Conservation (phyloP, 2,888 invertebrate species). For the Dasysyrphus albostriatus region DNA sequence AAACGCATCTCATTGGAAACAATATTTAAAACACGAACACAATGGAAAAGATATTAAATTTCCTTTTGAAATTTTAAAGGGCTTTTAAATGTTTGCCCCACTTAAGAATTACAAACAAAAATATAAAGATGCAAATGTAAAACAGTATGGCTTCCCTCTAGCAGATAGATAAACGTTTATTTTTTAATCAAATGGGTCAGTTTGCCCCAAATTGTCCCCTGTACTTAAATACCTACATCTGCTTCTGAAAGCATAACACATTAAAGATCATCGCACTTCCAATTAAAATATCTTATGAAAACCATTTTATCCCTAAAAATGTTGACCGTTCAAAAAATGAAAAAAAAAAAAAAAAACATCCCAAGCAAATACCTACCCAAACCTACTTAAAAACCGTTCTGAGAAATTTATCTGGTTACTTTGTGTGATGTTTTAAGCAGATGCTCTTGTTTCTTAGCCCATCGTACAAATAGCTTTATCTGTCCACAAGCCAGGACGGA, state of each 20-base stretch:
- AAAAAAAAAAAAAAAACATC: neutral
- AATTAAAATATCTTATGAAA: neutral
- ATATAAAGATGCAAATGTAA: neutral
- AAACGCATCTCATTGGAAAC: neutral
- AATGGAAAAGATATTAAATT: neutral
- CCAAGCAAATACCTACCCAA: neutral
- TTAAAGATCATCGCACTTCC: neutral
- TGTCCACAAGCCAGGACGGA: neutral
- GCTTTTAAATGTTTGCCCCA: neutral
- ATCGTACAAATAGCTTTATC: neutral
- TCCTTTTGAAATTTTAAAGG: neutral
- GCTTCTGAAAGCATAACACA: neutral
- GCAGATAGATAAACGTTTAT: neutral
- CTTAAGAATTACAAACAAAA: neutral
- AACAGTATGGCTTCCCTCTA: neutral
- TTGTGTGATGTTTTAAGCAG: conserved; percentile 7
- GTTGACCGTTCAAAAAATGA: neutral
- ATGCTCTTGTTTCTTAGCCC: neutral
- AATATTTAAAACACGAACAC: neutral
- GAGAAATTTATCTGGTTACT: neutral
- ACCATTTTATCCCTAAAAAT: neutral
- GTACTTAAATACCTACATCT: neutral
- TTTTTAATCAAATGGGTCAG: neutral
- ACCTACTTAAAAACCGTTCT: neutral
- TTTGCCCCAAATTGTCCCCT: neutral